Evolutionary conservation across 2,888 invertebrate genomes (phyloP), one percentile per base, ranked within the genome.

Genomic region (Rhagophthalmus giganteus): DNA sequence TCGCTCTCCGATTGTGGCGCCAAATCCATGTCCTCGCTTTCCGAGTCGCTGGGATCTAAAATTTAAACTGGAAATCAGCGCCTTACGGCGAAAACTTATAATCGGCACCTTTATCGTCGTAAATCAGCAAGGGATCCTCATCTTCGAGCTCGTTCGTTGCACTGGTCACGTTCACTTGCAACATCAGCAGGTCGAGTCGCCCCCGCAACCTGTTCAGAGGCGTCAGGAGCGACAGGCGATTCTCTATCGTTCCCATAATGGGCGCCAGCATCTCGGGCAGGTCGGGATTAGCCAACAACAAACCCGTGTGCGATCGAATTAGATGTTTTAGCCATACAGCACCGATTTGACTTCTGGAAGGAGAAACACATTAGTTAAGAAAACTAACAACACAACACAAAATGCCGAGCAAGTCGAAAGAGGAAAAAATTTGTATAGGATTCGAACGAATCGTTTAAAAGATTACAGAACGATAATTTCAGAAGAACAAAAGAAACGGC

Each of bases 241-340:
- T 77, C 58, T 83, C 79, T 52, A 86, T 79, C 30, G 79, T 74
- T 52, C 79, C 79, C 62, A 84, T 73, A 54, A 83, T 74, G 2
- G 81, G 78, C 7, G 78, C 76, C 32, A 86, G 71, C 8, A 79
- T 66, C 20, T 81, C 79, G 3, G 79, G 74, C 20, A 84, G 71
- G 40, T 82, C 79, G 2, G 84, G 81, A 68, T 83, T 81, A 2
- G 84, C 79, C 65, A 85, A 74, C 11, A 87, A 69, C 59, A 83
- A 79, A 1, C 82, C 80, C 1, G 84, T 79, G 65, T 86, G 86
- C 6, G 77, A 73, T 40, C 78, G 74, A 11, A 85, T 65, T 20
- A 86, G 71, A 54, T 76, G 73, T 65, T 79, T 79, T 34, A 86
- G 64, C 86, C 86, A 86, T 48, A 78, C 70, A 26, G 76, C 70